phyloP scores from a whole-genome alignment of 2,797 vertebrate genomes.

The Iguana delicatissima region DNA sequence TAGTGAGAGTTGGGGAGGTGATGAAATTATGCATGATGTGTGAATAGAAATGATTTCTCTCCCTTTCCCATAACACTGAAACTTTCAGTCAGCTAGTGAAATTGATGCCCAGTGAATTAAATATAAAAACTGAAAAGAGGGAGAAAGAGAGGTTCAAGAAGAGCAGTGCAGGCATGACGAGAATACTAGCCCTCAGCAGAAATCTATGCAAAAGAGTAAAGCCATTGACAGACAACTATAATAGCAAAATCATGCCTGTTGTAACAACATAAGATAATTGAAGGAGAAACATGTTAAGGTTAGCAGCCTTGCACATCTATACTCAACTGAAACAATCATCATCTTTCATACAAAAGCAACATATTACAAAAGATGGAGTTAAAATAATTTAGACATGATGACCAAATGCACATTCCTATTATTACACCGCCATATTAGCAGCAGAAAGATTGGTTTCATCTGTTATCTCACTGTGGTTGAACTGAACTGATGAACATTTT shows the following conservation, averaged over 20 bases:
- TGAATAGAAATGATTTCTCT: neutral
- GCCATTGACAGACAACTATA: neutral
- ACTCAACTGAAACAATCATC: neutral
- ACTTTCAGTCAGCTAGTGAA: neutral
- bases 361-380: neutral
- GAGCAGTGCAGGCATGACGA: neutral
- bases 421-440: neutral
- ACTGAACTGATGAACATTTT: neutral
- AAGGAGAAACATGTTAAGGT: no score
- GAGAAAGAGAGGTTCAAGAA: neutral
- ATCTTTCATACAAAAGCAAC: neutral
- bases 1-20: neutral
- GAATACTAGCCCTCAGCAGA: neutral
- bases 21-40: neutral
- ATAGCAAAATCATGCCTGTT: slow-evolving; percentile 13
- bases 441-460: neutral
- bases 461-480: neutral
- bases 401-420: neutral
- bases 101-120: neutral
- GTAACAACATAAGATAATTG: neutral
- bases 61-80: neutral
- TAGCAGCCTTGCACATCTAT: neutral
- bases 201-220: neutral
- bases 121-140: neutral
- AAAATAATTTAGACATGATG: neutral